A percentile compares a stretch with the other conserved stretches of the same genome.
These are phyloP conservation scores for Scaptodrosophila lebanonensis DNA, from an alignment of 1,140 invertebrate genomes.

Conservation along the genomic window DNA sequence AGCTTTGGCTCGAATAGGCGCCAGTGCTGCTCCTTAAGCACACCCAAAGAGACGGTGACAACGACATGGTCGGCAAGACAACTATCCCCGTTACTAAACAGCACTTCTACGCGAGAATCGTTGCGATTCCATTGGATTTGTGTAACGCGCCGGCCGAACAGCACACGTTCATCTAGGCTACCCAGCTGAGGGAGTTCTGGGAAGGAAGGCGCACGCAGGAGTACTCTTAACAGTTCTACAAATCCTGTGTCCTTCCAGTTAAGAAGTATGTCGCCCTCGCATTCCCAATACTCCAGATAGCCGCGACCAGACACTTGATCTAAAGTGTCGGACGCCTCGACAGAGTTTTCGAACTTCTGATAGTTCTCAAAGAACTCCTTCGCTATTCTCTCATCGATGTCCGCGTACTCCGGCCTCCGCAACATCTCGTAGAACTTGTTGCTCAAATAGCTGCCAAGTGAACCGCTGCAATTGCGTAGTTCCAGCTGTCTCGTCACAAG, in stretches of 20 bases:
- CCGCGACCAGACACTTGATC: slow-evolving; percentile 80
- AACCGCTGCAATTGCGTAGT: slow-evolving; percentile 65
- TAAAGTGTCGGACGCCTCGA: slow-evolving; percentile 81
- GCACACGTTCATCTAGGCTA: slow-evolving; percentile 72
- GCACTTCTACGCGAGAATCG: slow-evolving; percentile 76
- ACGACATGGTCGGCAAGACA: slow-evolving; percentile 83
- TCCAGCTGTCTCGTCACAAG: slow-evolving; percentile 60
- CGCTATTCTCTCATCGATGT: slow-evolving; percentile 70
- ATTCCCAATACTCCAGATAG: slow-evolving; percentile 79
- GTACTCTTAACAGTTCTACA: slow-evolving; percentile 80
- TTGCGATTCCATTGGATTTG: slow-evolving; percentile 78
- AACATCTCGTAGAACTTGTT: slow-evolving; percentile 70
- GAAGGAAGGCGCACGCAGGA: slow-evolving; percentile 79
- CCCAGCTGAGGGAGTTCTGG: slow-evolving; percentile 52
- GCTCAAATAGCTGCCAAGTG: slow-evolving; percentile 78
- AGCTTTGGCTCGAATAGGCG: slow-evolving; percentile 81
- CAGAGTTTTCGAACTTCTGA: slow-evolving; percentile 79
- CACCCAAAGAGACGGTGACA: slow-evolving; percentile 83
- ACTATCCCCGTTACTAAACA: slow-evolving; percentile 80
- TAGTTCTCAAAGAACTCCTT: slow-evolving; percentile 79
- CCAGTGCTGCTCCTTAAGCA: slow-evolving; percentile 81
- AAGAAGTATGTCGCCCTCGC: slow-evolving; percentile 80
- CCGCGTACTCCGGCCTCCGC: slow-evolving; percentile 53
- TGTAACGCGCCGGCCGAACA: slow-evolving; percentile 78
- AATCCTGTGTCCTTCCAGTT: slow-evolving; percentile 83